phyloP scores from a whole-genome alignment of 2,888 invertebrate species.

The Pristionchus mayeri region DNA sequence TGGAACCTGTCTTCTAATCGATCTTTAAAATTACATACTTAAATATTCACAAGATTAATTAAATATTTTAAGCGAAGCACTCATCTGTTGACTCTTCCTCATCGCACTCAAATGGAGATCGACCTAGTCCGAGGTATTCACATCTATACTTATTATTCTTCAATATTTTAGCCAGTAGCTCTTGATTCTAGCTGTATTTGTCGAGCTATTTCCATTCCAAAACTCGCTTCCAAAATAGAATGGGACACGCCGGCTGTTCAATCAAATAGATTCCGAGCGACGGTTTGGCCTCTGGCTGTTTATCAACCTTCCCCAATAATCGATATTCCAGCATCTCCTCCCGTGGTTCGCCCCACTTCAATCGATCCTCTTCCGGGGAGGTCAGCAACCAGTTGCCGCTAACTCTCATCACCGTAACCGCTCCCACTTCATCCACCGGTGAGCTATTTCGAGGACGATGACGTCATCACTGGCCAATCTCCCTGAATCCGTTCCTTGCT shows the following conservation, averaged over 20 bases:
- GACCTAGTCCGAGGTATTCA: constrained; percentile 37
- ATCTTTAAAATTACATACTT: too few relatives aligned
- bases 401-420: not conserved
- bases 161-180: too few relatives aligned
- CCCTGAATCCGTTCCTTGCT: too few relatives aligned
- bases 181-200: too few relatives aligned
- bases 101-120: not conserved
- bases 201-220: not conserved
- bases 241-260: not conserved
- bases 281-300: too few relatives aligned
- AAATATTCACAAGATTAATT: too few relatives aligned
- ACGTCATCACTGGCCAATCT: too few relatives aligned
- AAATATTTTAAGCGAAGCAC: not conserved
- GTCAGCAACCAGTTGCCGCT: not conserved
- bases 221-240: not conserved
- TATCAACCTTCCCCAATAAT: too few relatives aligned
- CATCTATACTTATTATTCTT: too few relatives aligned
- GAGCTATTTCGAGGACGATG: not conserved
- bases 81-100: constrained; percentile 38
- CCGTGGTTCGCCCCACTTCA: constrained; percentile 37
- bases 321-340: constrained; percentile 40
- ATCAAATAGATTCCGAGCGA: too few relatives aligned
- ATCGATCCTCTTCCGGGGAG: not conserved
- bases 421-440: not conserved
- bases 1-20: not conserved